Percentiles rank a stretch among this genome's conserved stretches.
Conservation (phyloP, 1,140 invertebrate species). For the Papilio machaon region DNA sequence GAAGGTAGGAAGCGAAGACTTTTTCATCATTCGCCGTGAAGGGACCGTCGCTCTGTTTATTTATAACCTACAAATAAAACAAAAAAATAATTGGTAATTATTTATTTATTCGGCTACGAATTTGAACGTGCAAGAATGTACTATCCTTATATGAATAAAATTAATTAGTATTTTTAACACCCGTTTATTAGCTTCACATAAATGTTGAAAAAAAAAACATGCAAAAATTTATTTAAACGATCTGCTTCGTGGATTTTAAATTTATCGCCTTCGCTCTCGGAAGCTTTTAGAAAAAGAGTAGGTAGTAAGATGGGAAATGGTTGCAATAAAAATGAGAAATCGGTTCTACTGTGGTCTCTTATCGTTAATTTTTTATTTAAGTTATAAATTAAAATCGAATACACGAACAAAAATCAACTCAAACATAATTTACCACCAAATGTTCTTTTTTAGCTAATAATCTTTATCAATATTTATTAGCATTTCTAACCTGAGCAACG, state of each 20-base stretch:
- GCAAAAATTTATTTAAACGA: background rate
- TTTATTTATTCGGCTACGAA: background rate
- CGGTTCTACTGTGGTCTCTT: background rate
- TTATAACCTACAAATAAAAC: constrained; percentile 96
- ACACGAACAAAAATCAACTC: too few species aligned
- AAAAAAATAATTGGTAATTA: constrained; percentile 40
- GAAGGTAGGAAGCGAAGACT: constrained; percentile 95
- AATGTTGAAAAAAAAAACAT: background rate
- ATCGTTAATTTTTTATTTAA: background rate
- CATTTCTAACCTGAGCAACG: constrained; percentile 89
- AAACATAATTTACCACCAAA: too few species aligned
- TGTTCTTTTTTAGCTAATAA: too few species aligned
- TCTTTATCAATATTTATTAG: too few species aligned
- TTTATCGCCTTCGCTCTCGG: background rate
- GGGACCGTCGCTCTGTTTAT: constrained; percentile 92
- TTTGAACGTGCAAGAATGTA: background rate
- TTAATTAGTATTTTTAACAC: constrained; percentile 9
- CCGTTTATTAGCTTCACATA: background rate
- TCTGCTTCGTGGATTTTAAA: background rate
- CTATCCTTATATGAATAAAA: background rate
- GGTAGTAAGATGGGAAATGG: background rate
- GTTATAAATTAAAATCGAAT: background rate
- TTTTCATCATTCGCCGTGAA: constrained; percentile 94
- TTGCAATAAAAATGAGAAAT: background rate
- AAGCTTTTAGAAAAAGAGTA: background rate